Conservation (phyloP, 92 coral and sea anemone genomes). For the Porites rus region DNA sequence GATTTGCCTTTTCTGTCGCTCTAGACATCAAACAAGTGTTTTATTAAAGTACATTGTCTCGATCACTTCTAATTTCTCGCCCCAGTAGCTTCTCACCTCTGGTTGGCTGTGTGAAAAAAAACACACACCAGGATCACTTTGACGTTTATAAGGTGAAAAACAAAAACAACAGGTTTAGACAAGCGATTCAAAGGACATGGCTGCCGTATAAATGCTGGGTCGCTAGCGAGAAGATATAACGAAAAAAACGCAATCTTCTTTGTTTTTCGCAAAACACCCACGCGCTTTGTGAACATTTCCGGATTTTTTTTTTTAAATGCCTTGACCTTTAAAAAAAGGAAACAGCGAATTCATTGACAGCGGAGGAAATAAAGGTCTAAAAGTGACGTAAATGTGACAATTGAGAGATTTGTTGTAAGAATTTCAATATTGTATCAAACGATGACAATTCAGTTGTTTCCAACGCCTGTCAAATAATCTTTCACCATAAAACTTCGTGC, state of each 20-base stretch:
- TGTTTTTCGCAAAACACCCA: too few species aligned
- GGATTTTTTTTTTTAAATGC: neutral
- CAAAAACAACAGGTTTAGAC: too few species aligned
- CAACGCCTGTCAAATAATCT: neutral
- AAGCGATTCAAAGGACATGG: too few species aligned
- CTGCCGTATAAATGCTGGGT: neutral
- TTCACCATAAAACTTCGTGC: too few species aligned
- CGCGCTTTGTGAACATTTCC: neutral
- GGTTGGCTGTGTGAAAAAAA: slow-evolving; percentile 13
- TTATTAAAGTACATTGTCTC: too few species aligned
- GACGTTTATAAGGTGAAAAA: too few species aligned
- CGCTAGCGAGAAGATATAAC: neutral
- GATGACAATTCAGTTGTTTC: neutral
- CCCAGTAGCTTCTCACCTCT: neutral
- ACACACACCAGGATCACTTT: neutral
- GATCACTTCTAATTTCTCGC: neutral
- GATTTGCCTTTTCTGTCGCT: neutral
- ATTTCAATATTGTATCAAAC: neutral
- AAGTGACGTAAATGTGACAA: neutral
- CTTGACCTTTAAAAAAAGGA: neutral
- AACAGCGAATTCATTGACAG: neutral
- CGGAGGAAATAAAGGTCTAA: neutral
- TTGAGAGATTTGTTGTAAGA: neutral
- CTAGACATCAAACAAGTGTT: too few species aligned
- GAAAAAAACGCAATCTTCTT: too few species aligned